Percentiles rank a stretch among this genome's conserved stretches.
Evolutionary conservation across 1,140 invertebrate species (phyloP).

Genomic region (Anastrepha ludens): DNA sequence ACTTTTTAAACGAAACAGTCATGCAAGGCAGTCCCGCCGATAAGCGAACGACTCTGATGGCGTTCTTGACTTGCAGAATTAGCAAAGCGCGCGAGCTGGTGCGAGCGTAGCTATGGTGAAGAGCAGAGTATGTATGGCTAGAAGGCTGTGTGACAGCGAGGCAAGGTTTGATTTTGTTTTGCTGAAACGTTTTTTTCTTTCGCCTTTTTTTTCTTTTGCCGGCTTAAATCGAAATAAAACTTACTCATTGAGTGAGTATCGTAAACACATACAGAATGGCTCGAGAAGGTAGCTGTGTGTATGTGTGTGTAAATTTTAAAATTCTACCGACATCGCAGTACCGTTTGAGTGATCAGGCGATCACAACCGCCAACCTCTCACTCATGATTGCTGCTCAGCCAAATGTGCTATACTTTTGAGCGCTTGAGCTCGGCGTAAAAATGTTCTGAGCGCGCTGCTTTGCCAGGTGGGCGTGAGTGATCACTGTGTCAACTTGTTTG

Average conservation of each 20-base stretch:
- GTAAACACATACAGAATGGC: too few relatives aligned
- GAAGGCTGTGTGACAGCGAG: background rate
- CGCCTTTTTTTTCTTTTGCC: background rate
- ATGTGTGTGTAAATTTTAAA: too few relatives aligned
- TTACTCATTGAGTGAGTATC: background rate
- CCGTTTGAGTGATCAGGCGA: background rate
- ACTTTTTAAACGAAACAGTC: constrained; percentile 40
- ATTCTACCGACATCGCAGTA: too few relatives aligned
- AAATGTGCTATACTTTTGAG: background rate
- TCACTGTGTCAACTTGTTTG: background rate
- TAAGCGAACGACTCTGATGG: constrained; percentile 11
- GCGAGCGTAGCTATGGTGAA: background rate
- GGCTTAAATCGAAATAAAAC: background rate
- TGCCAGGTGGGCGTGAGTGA: background rate
- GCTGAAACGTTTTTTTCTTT: background rate
- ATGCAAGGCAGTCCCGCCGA: constrained; percentile 4
- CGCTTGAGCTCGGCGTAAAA: background rate
- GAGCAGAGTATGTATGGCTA: background rate
- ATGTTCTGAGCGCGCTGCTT: background rate
- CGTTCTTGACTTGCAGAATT: constrained; percentile 37
- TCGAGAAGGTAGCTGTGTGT: too few relatives aligned
- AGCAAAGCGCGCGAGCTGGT: background rate
- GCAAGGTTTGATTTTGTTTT: background rate
- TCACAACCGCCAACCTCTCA: background rate
- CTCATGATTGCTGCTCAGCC: background rate